These are phyloP conservation scores for Pelecanoides urinatrix DNA, from an alignment of 2,113 vertebrate genomes.

Conservation along the genomic window DNA sequence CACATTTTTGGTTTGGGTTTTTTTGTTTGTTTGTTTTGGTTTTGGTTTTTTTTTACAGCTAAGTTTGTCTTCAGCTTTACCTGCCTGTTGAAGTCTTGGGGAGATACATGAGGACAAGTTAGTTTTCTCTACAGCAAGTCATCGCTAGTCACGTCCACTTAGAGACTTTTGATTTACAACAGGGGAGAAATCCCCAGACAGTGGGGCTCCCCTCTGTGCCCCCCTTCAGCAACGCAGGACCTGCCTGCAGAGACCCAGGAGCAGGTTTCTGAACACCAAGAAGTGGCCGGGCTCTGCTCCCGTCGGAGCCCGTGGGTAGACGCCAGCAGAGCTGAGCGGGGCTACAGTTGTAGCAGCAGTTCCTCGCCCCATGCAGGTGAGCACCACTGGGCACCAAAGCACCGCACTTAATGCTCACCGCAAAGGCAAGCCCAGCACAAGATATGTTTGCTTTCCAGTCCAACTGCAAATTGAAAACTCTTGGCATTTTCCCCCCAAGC, in stretches of 20 bases:
- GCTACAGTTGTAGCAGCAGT: background rate
- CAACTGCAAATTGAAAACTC: background rate
- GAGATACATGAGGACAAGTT: background rate
- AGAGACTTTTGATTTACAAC: background rate
- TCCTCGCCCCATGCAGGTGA: no score
- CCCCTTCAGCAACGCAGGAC: background rate
- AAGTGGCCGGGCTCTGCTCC: background rate
- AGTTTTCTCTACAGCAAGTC: background rate
- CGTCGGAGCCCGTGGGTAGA: background rate
- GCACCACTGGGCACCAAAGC: background rate
- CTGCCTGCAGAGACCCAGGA: background rate
- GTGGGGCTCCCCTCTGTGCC: background rate
- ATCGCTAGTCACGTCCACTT: background rate
- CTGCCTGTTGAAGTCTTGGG: background rate
- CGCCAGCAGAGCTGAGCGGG: background rate
- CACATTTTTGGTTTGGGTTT: no score
- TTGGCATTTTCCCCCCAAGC: background rate
- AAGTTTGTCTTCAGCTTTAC: background rate
- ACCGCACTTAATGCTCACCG: background rate
- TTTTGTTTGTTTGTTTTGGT: no score
- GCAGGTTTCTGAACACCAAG: background rate
- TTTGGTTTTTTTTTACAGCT: background rate
- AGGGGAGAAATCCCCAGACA: background rate
- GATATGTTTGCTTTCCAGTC: background rate
- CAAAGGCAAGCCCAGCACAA: background rate